These are phyloP conservation scores for Lamellibrachia luymesi DNA, from an alignment of 1,140 invertebrate genomes.

Conservation along the genomic window DNA sequence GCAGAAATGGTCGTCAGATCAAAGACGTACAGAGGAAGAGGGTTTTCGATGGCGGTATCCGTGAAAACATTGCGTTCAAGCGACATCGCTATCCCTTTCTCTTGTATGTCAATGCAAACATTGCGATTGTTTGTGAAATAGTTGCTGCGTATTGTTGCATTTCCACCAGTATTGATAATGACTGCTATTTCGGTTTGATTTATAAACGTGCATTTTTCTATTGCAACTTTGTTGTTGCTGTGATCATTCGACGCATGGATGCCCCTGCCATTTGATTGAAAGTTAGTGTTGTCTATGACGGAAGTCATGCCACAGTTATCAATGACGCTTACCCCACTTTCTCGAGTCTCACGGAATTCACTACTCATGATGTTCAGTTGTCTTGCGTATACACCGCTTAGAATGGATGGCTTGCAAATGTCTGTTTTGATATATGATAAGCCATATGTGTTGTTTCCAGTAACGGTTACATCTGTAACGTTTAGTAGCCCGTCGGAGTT, in stretches of 20 bases:
- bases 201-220: neutral
- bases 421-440: neutral
- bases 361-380: neutral
- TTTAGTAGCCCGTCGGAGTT: neutral
- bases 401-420: neutral
- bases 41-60: too few species aligned
- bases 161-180: neutral
- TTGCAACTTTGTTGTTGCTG: neutral
- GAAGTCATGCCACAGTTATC: neutral
- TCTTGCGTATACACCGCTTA: neutral
- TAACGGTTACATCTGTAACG: neutral
- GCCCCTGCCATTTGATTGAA: neutral
- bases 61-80: too few species aligned
- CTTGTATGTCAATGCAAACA: too few species aligned
- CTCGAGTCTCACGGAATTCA: neutral
- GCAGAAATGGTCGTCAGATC: too few species aligned
- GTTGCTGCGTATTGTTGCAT: neutral
- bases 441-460: neutral
- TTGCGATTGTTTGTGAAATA: neutral
- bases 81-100: too few species aligned
- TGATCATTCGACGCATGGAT: neutral
- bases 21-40: too few species aligned
- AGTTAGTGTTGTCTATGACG: neutral
- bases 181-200: neutral
- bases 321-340: neutral